Conservation (phyloP, 92 coral and sea anemone genomes). For the Blastomussa wellsi region DNA sequence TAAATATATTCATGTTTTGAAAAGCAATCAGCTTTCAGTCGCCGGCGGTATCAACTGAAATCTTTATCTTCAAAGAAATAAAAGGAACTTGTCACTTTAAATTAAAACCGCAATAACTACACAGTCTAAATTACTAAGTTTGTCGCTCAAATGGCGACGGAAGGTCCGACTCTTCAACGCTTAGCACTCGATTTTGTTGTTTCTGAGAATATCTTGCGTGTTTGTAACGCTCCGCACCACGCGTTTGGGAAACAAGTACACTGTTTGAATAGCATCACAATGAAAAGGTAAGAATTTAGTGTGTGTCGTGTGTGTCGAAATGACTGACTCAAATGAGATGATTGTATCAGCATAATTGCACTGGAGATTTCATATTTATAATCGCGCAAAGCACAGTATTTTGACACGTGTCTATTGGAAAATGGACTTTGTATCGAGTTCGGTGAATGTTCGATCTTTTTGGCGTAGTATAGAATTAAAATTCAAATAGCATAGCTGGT, state of each 20-base stretch:
- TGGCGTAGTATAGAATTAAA: too few species aligned
- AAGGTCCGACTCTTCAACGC: not conserved
- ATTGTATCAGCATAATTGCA: constrained; percentile 8
- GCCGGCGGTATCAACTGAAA: constrained; percentile 7
- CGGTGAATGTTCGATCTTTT: not conserved
- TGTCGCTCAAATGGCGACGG: constrained; percentile 31
- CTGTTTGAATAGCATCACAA: not conserved
- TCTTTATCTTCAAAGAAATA: constrained; percentile 18
- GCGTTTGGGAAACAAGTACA: not conserved
- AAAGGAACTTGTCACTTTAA: constrained; percentile 5
- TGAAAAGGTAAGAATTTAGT: not conserved
- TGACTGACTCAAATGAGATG: not conserved
- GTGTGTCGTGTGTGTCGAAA: not conserved
- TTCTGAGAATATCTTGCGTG: not conserved
- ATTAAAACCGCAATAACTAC: constrained; percentile 21
- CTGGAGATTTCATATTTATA: not conserved
- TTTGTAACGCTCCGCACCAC: not conserved
- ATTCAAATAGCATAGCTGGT: too few species aligned
- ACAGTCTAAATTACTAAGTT: constrained; percentile 2
- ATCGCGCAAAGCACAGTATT: not conserved
- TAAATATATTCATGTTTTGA: constrained; percentile 12
- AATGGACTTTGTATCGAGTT: not conserved
- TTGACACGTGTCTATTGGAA: not conserved
- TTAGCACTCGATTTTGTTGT: not conserved
- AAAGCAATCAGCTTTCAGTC: constrained; percentile 4